Base-by-base conservation (phyloP, 2,888 invertebrate genomes). In the Pristionchus exspectatus region DNA sequence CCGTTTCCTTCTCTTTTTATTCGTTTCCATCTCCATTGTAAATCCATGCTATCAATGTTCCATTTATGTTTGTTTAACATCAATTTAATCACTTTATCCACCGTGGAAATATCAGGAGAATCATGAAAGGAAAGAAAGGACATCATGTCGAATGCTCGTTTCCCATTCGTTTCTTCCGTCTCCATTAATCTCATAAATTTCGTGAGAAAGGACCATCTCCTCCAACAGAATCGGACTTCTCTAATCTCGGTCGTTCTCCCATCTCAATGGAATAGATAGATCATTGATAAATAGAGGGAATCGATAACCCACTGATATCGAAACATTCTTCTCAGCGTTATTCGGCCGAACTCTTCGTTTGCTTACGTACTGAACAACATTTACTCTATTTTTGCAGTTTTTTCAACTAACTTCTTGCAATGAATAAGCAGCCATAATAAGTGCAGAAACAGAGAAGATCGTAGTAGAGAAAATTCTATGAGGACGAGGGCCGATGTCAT, bases 391-490 rank as follows among this genome's bases (percentile, higher is more conserved):
- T 24, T 77, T 24, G 5, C 12, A 44, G 1, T 77, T 5, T 30
- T 24, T 24, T 18, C 7, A 2, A 30, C 27, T 83, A 7, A 83
- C 83, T 44, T 83, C 83, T n/a, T 56, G 83, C 14, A 83, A 27
- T 83, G 27, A 10, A 83, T 92, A 92, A 38, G 87, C 90, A 54
- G 90, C 91, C 93, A 93, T 93, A 44, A 93, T 74, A 21, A 92
- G 33, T 50, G 90, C 89, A 12, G 92, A 92, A 24, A 90, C 33
- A n/a, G 90, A 74, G 89, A 93, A 93, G 0, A 93, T 59, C 5
- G 92, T 91, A 59, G 93, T 90, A 54, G 94, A 92, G 89, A 93
- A 94, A 38, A 94, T 86, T 33, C 94, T 91, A 90, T 94, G 94
- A 16, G 94, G 91, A n/a, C 92, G 91, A 16, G 93, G 90, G 0